Base-by-base conservation (phyloP, 2,113 vertebrate species). In the Dinomys branickii region DNA sequence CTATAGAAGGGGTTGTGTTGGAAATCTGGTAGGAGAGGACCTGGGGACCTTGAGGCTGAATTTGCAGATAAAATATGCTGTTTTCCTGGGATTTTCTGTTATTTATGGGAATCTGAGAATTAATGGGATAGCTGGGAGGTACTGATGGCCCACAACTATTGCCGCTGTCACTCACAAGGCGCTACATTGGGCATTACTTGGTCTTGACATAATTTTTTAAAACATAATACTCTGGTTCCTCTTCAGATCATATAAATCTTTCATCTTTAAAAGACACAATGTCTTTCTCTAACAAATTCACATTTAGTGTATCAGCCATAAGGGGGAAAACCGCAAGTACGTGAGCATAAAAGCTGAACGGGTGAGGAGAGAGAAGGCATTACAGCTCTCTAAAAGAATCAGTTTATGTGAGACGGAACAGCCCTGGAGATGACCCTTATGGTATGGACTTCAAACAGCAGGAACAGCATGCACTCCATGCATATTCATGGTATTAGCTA, bases 41-140 rank as follows among this genome's bases (percentile, higher is more conserved):
- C 44, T 20, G 11, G 13, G n/a, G 9, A 75, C 26, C 12, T 90
- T 91, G 41, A 92, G 85, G 59, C 19, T 89, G 54, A 90, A 69
- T 83, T 81, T 94, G 20, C 52, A 71, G 47, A 94, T 35, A 78
- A 94, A 91, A 28, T 59, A 92, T 41, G 30, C 24, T 44, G n/a
- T 83, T 94, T 75, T 91, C 83, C 44, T 90, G 73, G 71, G 11
- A 83, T 80, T 89, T 95, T 93, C 38, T 84, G 19, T 84, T 86
- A 67, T 28, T 83, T 85, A 83, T 19, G 28, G 17, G 52, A 24
- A 78, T 88, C 75, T 56, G 41, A 88, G 69, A 88, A 28, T 17
- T 75, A 85, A 85, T 56, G 56, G n/a, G 20, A 35, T 19, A 8
- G 24, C 28, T 4, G 52, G 65, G 33, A 82, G 13, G 54, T 63